phyloP scores from a whole-genome alignment of 64 coral and sea anemone species.

The Trachythela sp. region DNA sequence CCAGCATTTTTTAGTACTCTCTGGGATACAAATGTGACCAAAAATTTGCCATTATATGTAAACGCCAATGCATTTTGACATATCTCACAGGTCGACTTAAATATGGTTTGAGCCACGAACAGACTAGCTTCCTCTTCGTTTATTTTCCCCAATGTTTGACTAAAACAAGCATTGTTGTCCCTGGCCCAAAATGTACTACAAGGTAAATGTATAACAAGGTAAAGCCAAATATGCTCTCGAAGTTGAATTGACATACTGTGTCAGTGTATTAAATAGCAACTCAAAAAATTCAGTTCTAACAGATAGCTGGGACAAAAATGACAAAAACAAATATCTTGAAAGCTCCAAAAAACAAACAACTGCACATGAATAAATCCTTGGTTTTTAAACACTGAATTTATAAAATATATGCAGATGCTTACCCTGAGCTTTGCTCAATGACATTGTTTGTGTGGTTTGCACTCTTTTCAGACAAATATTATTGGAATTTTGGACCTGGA shows the following conservation, averaged over 20 bases:
- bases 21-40: constrained; percentile 44
- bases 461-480: no score
- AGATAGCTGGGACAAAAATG: constrained; percentile 51
- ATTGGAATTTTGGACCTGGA: no score
- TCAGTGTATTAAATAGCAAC: constrained; percentile 32
- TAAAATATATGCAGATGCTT: no score
- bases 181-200: constrained; percentile 31
- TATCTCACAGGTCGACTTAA: constrained; percentile 44
- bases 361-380: constrained; percentile 47
- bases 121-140: constrained; percentile 36
- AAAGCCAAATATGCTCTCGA: constrained; percentile 43
- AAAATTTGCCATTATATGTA: constrained; percentile 38
- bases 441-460: no score
- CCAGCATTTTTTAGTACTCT: constrained; percentile 38
- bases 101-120: constrained; percentile 37
- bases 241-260: constrained; percentile 36
- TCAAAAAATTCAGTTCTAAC: constrained; percentile 44
- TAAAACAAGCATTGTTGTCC: constrained; percentile 58
- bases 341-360: constrained; percentile 51
- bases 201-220: constrained; percentile 34
- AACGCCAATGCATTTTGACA: constrained; percentile 4
- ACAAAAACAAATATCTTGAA: constrained; percentile 37
- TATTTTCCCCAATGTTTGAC: constrained; percentile 52
- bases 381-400: not conserved
- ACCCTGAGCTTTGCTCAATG: no score